These are phyloP conservation scores for sheep (Ovis aries) DNA, from an alignment of 2,113 vertebrate species.

Conservation along the genomic window ARS-UI_Ramb_v3.0 NC_056056.1:140027001-140027500, in stretches of 20 bases:
- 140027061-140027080: neutral
- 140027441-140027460: neutral
- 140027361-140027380: neutral
- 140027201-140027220: neutral
- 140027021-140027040: neutral
- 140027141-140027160: neutral
- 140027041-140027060: neutral
- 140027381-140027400: neutral
- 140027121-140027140: neutral
- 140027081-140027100: neutral
- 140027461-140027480: neutral
- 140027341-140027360: neutral
- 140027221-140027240: neutral
- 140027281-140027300: neutral
- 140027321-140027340: neutral
- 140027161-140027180: neutral
- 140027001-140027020: neutral
- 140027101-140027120: neutral
- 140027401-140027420: neutral
- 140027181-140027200: neutral
- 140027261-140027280: neutral
- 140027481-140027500: neutral
- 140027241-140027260: neutral
- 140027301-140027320: neutral
- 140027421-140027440: fast-evolving